phyloP scores from a whole-genome alignment of 2,888 invertebrate species.

The Operophtera brumata region DNA sequence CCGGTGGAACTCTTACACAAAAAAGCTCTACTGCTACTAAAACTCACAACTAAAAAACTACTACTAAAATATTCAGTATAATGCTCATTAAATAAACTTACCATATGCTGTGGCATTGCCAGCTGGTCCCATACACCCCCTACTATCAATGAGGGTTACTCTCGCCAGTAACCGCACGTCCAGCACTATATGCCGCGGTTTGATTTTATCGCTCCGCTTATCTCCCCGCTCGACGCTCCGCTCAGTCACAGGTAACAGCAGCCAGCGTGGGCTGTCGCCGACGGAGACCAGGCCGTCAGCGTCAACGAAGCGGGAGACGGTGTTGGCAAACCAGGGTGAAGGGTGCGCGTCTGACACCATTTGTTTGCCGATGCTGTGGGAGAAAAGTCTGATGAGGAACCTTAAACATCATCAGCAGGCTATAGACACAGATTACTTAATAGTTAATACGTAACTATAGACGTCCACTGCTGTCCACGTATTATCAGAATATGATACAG shows the following conservation, averaged over 20 bases:
- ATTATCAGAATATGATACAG: no score
- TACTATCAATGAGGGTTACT: slow-evolving; percentile 62
- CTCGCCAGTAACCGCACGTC: slow-evolving; percentile 61
- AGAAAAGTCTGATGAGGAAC: background rate
- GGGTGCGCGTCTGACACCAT: slow-evolving; percentile 66
- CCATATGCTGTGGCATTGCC: slow-evolving; percentile 69
- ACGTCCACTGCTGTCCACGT: no score
- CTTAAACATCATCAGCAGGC: no score
- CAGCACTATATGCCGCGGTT: slow-evolving; percentile 36
- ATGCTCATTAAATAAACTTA: slow-evolving; percentile 40
- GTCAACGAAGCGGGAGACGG: slow-evolving; percentile 46
- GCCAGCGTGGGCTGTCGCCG: slow-evolving; percentile 50
- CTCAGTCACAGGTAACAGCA: slow-evolving; percentile 54
- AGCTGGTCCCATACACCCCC: slow-evolving; percentile 62
- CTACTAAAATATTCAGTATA: no score
- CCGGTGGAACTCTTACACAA: no score
- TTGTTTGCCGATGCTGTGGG: slow-evolving; percentile 64
- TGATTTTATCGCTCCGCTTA: slow-evolving; percentile 26
- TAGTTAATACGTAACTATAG: no score
- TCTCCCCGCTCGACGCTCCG: slow-evolving; percentile 35
- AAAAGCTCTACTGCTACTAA: no score
- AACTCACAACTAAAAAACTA: no score
- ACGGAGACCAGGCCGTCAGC: slow-evolving; percentile 50
- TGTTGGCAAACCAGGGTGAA: slow-evolving; percentile 64
- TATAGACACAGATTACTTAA: no score